Evolutionary conservation across 2,797 vertebrate species (phyloP).

Genomic region (Cyprinella venusta): DNA sequence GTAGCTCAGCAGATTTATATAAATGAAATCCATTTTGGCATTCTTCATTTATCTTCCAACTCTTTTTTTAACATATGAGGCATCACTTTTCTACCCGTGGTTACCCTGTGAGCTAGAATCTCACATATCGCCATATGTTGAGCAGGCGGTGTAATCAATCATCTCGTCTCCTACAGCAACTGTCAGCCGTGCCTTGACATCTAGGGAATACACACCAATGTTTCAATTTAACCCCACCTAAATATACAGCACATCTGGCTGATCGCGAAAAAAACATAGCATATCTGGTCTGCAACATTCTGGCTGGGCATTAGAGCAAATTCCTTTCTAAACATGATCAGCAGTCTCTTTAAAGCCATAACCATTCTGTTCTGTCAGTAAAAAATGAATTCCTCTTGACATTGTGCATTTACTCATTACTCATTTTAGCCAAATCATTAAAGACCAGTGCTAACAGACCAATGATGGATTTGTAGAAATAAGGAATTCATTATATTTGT

Average conservation of each 20-base stretch:
- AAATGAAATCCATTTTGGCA: slow-evolving; percentile 52
- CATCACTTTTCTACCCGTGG: slow-evolving; percentile 36
- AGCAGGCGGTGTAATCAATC: slow-evolving; percentile 69
- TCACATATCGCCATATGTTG: slow-evolving; percentile 61
- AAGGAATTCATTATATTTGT: slow-evolving; percentile 21
- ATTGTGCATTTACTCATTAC: slow-evolving; percentile 14
- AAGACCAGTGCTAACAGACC: neutral
- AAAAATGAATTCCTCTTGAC: slow-evolving; percentile 11
- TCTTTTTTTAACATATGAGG: slow-evolving; percentile 44
- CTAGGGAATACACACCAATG: slow-evolving; percentile 67
- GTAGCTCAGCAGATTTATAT: slow-evolving; percentile 35
- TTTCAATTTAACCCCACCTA: slow-evolving; percentile 71
- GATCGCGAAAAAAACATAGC: slow-evolving; percentile 53
- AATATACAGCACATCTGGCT: slow-evolving; percentile 68
- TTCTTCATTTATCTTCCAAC: slow-evolving; percentile 57
- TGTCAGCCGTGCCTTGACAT: slow-evolving; percentile 65
- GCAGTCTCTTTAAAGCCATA: slow-evolving; percentile 14
- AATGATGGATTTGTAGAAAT: slow-evolving; percentile 36
- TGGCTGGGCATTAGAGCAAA: slow-evolving; percentile 29
- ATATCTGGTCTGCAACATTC: slow-evolving; percentile 32
- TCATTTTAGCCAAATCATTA: neutral
- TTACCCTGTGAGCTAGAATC: slow-evolving; percentile 57
- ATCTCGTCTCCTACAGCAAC: slow-evolving; percentile 74
- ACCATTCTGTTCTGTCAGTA: slow-evolving; percentile 8
- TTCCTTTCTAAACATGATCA: slow-evolving; percentile 36